Percentiles rank a stretch among this genome's conserved stretches.
Conservation (phyloP, 2,888 invertebrate genomes). For the Amiota minor region DNA sequence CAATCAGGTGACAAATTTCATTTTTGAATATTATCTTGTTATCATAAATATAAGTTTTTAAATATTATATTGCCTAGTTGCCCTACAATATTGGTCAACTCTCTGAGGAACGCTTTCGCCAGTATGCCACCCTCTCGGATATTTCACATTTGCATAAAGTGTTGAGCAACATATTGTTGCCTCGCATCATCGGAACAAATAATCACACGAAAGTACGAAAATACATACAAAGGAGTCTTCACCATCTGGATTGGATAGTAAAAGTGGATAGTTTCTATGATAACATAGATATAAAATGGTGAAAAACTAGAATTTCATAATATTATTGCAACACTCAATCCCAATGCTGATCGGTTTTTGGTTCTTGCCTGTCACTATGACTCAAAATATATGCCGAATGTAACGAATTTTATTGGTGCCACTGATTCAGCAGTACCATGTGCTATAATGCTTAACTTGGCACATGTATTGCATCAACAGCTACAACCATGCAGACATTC, state of each 20-base stretch:
- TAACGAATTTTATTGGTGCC: slow-evolving; percentile 76
- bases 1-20: neutral
- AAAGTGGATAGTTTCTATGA: neutral
- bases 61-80: too few relatives aligned
- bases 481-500: slow-evolving; percentile 74
- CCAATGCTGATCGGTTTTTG: slow-evolving; percentile 78
- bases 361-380: slow-evolving; percentile 85
- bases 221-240: slow-evolving; percentile 78
- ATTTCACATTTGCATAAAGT: slow-evolving; percentile 77
- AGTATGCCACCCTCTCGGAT: slow-evolving; percentile 76
- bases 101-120: neutral
- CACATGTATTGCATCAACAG: slow-evolving; percentile 78
- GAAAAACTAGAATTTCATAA: slow-evolving; percentile 72
- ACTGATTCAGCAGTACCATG: slow-evolving; percentile 98
- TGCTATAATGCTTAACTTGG: slow-evolving; percentile 88
- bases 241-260: neutral
- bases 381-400: slow-evolving; percentile 77
- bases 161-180: slow-evolving; percentile 84
- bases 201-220: slow-evolving; percentile 80
- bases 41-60: neutral
- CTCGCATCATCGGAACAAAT: slow-evolving; percentile 85
- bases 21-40: neutral
- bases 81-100: slow-evolving; percentile 50
- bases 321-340: slow-evolving; percentile 81
- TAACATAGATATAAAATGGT: neutral